Base-by-base conservation (phyloP, 2,888 invertebrate genomes). In the Drosophila greeni region DNA sequence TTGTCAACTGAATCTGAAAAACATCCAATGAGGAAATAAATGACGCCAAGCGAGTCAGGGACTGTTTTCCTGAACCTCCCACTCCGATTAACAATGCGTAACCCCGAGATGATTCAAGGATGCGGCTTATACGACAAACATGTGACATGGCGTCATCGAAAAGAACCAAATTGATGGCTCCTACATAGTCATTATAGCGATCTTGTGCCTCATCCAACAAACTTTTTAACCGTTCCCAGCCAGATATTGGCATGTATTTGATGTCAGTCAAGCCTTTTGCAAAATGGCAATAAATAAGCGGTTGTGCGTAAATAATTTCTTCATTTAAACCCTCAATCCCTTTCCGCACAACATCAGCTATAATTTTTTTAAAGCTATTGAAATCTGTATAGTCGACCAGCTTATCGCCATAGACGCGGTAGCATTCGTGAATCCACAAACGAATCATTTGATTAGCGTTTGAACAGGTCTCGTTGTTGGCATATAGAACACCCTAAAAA, bases 131-230 rank as follows among this genome's bases (percentile, higher is more conserved):
- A 74, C 95, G 92, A 89, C 95, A 95, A 52, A 98, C 93, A 86
- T 98, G 97, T 72, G 93, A 92, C 94, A 98, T 96, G 14, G 98
- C 97, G 87, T 98, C 97, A 86, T 97, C 97, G 85, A 98, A 98
- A 9, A 98, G 91, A 3, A 98, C 97, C 62, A 98, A 90, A 89
- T 97, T 97, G 96, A 98, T 97, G 0, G 95, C 94, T 2, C 96
- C 94, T 9, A 95, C 92, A 70, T 97, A 91, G 84, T 98, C 98
- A 86, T 98, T 97, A 87, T 98, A 98, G 18, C 92, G 92, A 3
- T 92, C 90, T 54, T 97, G 90, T 0, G 96, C 96, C 74, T 97
- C 97, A 7, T 92, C 90, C 1, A 98, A 90, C 39, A 97, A 89
- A 77, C 92, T 92, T 72, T 92, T 92, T 16, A 98, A 90, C 2